Percentiles rank a stretch among this genome's conserved stretches.
Evolutionary conservation across 2,888 invertebrate genomes (phyloP).

Genomic region (Drosophila falleni): DNA sequence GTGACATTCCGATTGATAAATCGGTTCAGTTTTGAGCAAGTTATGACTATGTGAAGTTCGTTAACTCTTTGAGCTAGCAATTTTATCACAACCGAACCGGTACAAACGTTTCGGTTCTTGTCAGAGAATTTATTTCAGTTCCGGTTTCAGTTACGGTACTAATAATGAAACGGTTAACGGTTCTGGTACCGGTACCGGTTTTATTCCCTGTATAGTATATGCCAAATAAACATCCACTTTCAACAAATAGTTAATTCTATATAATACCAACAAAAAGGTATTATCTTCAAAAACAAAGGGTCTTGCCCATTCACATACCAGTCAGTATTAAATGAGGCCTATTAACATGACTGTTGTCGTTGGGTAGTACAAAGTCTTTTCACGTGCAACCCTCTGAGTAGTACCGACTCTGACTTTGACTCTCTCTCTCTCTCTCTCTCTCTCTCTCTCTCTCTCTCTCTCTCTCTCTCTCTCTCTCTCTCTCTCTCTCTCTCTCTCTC

Average conservation of each 20-base stretch:
- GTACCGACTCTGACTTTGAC: conserved; percentile 19
- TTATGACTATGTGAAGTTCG: too few species aligned
- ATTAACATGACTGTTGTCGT: conserved; percentile 62
- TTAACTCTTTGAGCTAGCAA: too few species aligned
- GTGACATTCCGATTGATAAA: too few species aligned
- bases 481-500: background rate
- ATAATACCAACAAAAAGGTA: conserved; percentile 1
- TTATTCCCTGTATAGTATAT: background rate
- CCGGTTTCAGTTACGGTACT: too few species aligned
- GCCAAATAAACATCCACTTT: background rate
- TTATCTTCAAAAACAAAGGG: conserved; percentile 8
- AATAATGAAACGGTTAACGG: too few species aligned
- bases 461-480: background rate
- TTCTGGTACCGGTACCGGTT: too few species aligned
- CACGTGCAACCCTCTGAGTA: conserved; percentile 50
- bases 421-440: background rate
- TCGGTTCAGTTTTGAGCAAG: too few species aligned
- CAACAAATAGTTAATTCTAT: conserved; percentile 2
- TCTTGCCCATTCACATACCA: conserved; percentile 4
- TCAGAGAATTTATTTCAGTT: too few species aligned
- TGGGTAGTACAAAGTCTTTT: conserved; percentile 55
- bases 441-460: background rate
- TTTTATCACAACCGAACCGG: too few species aligned
- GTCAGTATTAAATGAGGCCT: conserved; percentile 73
- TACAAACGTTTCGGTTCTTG: too few species aligned